phyloP scores from a whole-genome alignment of 2,888 invertebrate genomes.

The Siphlonurus alternatus region DNA sequence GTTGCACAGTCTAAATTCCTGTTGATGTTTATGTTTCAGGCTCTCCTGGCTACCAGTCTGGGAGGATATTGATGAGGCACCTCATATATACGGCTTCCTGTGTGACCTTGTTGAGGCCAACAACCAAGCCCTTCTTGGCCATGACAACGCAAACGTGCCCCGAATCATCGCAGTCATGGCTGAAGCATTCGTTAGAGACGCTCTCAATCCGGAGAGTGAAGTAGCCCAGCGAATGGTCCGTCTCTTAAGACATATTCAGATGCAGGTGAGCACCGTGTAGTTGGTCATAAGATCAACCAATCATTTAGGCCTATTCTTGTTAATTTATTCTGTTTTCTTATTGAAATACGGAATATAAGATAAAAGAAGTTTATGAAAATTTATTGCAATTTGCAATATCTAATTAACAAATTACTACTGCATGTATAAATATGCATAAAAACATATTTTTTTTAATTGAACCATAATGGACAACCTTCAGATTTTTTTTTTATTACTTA shows the following conservation, averaged over 20 bases:
- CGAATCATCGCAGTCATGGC: constrained; percentile 75
- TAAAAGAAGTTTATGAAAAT: too few species aligned
- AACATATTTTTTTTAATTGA: too few species aligned
- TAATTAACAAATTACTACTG: too few species aligned
- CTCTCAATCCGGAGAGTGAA: constrained; percentile 54
- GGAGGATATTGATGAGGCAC: constrained; percentile 91
- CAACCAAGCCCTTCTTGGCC: constrained; percentile 71
- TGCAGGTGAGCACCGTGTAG: neutral
- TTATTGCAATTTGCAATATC: too few species aligned
- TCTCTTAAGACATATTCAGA: constrained; percentile 73
- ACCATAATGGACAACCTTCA: too few species aligned
- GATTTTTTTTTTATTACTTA: too few species aligned
- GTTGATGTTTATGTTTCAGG: constrained; percentile 27
- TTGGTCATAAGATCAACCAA: neutral
- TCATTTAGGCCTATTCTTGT: too few species aligned
- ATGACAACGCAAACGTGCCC: constrained; percentile 77
- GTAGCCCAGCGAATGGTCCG: constrained; percentile 64
- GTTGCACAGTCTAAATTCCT: neutral
- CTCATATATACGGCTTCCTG: constrained; percentile 86
- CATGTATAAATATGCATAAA: too few species aligned
- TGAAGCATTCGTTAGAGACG: constrained; percentile 73
- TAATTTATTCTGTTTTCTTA: too few species aligned
- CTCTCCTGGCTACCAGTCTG: constrained; percentile 89
- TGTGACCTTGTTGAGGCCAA: constrained; percentile 89
- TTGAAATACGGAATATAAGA: too few species aligned